Evolutionary conservation across 1,140 invertebrate species (phyloP).

Genomic region (Leptinotarsa undecemlineata): DNA sequence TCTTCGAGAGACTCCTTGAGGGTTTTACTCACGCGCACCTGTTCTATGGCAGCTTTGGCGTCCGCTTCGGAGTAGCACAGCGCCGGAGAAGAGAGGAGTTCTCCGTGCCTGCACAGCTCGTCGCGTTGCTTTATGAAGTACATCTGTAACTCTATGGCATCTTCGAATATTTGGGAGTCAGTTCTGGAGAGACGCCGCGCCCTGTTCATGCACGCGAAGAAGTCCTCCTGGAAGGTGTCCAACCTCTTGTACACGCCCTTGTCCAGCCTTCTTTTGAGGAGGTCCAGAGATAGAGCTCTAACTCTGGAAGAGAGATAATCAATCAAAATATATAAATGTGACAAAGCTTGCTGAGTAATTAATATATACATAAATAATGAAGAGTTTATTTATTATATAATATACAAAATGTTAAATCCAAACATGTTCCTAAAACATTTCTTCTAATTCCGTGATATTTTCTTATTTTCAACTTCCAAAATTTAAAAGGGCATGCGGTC

Average conservation of each 20-base stretch:
- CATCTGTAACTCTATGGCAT: conserved; percentile 90
- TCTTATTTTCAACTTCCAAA: too few species aligned
- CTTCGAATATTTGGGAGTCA: conserved; percentile 94
- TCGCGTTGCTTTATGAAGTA: conserved; percentile 85
- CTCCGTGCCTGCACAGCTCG: conserved; percentile 75
- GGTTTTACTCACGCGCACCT: conserved; percentile 76
- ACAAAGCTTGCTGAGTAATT: too few species aligned
- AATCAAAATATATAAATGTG: neutral
- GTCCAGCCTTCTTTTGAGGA: conserved; percentile 83
- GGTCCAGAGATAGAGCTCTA: conserved; percentile 79
- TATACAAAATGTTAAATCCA: too few species aligned
- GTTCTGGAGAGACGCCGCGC: conserved; percentile 84
- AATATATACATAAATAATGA: too few species aligned
- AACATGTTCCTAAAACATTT: too few species aligned
- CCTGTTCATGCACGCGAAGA: conserved; percentile 91
- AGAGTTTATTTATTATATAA: too few species aligned
- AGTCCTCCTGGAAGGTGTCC: conserved; percentile 95
- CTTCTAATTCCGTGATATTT: too few species aligned
- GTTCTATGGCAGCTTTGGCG: conserved; percentile 73
- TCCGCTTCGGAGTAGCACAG: conserved; percentile 71
- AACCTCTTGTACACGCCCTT: conserved; percentile 88
- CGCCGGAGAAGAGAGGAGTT: conserved; percentile 84
- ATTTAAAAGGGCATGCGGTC: too few species aligned
- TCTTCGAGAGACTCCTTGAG: conserved; percentile 77
- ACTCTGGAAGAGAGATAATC: conserved; percentile 58